Base-by-base conservation (phyloP, 2,797 vertebrate genomes). In the Carduelis carduelis region DNA sequence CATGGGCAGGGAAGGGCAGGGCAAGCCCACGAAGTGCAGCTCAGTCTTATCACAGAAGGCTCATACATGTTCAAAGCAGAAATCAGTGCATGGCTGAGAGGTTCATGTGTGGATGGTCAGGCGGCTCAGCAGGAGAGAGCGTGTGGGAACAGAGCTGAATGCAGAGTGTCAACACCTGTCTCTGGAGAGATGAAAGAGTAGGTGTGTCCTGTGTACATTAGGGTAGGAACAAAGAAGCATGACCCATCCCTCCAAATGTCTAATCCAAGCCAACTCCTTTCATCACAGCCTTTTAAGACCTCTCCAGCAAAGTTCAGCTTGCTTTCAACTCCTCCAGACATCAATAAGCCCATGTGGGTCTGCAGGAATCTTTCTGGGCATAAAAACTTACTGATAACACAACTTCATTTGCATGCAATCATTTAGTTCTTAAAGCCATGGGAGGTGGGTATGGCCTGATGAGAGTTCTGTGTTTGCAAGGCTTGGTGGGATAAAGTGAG, bases 251-350 rank as follows among this genome's bases (percentile, higher is more conserved):
- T 84, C 46, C 3, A 0, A 57, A 46, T 71, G 39, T 53, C 80
- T 93, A 83, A 84, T 79, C 26, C 55, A 57, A 94, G 49, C 59
- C 35, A 81, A 35, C 60, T 76, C 34, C 68, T 78, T 90, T 91
- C 39, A 32, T 88, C 39, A 34, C 52, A 75, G 28, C 28, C 65
- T 96, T 94, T 83, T 74, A 83, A 91, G 65, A 35, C 35, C 50
- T 92, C 44, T 86, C 49, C 68, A 90, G 12, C 22, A 55, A 72
- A 61, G 70, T 63, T 96, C 61, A 94, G 8, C 24, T 55, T 19
- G 15, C 50, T 65, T 90, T 92, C 86, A 82, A 55, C 80, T 95
- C 92, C 66, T 41, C 23, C 34, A 72, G 83, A 52, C 47, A 56
- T 55, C 32, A 81, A 34, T 79, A 87, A 55, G 41, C 41, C 6